A percentile compares a stretch with the other conserved stretches of the same genome.
phyloP scores from a whole-genome alignment of 2,888 invertebrate species.

The Chirona hameri region DNA sequence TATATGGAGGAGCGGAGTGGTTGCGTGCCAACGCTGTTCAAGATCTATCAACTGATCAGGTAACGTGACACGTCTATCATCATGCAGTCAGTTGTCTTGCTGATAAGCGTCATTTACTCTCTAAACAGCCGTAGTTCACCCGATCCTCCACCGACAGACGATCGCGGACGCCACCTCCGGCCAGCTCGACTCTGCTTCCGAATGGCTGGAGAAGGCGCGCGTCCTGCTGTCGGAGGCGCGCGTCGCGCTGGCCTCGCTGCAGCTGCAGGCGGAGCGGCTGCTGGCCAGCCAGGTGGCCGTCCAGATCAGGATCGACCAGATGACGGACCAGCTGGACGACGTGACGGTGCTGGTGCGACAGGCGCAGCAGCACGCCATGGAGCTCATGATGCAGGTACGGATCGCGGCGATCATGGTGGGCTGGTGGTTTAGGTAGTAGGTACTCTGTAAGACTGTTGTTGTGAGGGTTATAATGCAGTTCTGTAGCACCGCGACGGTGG shows the following conservation, averaged over 20 bases:
- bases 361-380: conserved; percentile 10
- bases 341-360: background rate
- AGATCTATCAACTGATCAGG: no score
- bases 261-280: conserved; percentile 3
- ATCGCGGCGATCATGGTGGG: no score
- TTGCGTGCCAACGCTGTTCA: no score
- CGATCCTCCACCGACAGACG: background rate
- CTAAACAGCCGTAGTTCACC: background rate
- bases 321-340: background rate
- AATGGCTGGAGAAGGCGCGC: conserved; percentile 12
- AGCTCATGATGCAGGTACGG: conserved; percentile 2
- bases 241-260: background rate
- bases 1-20: no score
- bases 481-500: no score
- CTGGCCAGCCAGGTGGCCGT: background rate
- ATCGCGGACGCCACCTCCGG: background rate
- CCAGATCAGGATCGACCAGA: background rate
- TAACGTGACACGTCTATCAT: no score
- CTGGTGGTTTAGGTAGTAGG: no score
- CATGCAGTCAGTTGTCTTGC: no score
- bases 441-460: no score
- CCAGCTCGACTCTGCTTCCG: background rate
- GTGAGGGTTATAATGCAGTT: no score
- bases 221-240: background rate
- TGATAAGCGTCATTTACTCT: background rate